phyloP scores from a whole-genome alignment of 2,888 invertebrate genomes.

The Cremastinae sp. region DNA sequence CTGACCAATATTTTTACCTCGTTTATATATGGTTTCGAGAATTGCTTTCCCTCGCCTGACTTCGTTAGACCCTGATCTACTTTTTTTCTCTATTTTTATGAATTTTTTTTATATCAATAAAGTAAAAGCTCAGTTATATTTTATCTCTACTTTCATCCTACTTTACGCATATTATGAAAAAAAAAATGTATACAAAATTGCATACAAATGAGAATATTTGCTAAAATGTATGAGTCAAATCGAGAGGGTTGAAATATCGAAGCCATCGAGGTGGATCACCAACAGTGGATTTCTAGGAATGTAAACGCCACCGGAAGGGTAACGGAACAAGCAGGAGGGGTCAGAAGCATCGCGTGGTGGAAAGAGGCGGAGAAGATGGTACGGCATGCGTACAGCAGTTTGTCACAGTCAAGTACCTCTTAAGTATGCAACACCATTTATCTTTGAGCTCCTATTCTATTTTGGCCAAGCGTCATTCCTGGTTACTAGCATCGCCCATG shows the following conservation, averaged over 20 bases:
- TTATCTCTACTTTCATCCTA: too few species aligned
- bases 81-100: constrained; percentile 1
- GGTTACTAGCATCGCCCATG: constrained; percentile 23
- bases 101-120: too few species aligned
- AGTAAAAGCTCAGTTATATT: too few species aligned
- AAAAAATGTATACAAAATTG: too few species aligned
- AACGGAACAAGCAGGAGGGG: constrained; percentile 3
- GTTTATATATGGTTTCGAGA: constrained; percentile 14
- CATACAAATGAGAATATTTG: too few species aligned
- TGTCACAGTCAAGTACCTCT: constrained; percentile 78
- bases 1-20: constrained; percentile 34
- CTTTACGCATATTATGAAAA: too few species aligned
- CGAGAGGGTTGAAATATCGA: constrained; percentile 6
- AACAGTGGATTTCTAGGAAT: constrained; percentile 59
- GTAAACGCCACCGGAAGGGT: constrained; percentile 49
- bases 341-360: constrained; percentile 29
- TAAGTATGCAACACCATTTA: constrained; percentile 79
- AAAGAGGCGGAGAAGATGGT: constrained; percentile 48
- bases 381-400: constrained; percentile 69
- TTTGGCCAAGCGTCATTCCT: constrained; percentile 69
- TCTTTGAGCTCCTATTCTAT: constrained; percentile 71
- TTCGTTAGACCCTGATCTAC: constrained; percentile 13
- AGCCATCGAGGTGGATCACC: constrained; percentile 11
- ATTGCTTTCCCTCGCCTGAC: constrained; percentile 12
- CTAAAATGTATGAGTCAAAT: constrained; percentile 25